Conservation (phyloP, 2,113 vertebrate genomes). For the Lycaon pictus region DNA sequence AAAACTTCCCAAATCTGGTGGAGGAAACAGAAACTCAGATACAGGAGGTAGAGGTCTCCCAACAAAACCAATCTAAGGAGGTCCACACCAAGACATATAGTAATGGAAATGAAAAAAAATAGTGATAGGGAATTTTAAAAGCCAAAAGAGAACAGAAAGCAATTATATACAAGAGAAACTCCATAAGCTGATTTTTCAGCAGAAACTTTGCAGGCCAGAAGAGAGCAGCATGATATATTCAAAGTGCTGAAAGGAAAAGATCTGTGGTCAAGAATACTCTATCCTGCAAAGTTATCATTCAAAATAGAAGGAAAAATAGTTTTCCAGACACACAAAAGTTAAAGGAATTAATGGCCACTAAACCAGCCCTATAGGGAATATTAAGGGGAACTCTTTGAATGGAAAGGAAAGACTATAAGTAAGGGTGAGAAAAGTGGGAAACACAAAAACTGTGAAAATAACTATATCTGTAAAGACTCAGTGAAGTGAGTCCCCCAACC, state of each 20-base stretch:
- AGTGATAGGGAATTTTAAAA: neutral
- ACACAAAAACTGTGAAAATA: neutral
- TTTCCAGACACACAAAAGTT: neutral
- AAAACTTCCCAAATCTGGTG: neutral
- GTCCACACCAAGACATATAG: neutral
- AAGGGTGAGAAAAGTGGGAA: neutral
- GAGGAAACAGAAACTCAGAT: neutral
- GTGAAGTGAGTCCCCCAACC: neutral
- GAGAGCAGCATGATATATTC: neutral
- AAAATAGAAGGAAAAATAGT: neutral
- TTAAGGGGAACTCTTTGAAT: neutral
- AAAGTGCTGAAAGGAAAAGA: neutral
- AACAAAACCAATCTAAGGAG: neutral
- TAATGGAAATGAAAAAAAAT: neutral
- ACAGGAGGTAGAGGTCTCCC: neutral
- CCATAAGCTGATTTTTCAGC: neutral
- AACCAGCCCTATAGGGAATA: neutral
- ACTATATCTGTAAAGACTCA: neutral
- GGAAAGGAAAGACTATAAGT: neutral
- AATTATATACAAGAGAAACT: neutral
- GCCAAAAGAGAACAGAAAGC: neutral
- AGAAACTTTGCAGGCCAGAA: neutral
- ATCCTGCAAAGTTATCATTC: neutral
- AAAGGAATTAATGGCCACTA: neutral
- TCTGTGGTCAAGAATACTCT: neutral